Conservation (phyloP, 2,888 invertebrate genomes). For the Drosophila niveifrons region DNA sequence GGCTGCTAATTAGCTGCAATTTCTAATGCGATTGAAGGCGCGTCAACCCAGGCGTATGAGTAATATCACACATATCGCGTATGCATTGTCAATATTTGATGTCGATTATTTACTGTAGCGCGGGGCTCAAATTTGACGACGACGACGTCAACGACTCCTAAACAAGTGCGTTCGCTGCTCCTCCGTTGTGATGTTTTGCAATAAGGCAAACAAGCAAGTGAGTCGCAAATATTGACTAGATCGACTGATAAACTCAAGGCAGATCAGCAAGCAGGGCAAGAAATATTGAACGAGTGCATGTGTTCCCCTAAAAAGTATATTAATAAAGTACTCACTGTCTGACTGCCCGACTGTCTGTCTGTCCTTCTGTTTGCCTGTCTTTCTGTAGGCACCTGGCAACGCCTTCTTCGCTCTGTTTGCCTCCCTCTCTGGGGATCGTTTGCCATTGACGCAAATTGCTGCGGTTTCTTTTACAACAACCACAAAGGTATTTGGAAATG, state of each 20-base stretch:
- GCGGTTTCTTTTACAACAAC: constrained; percentile 55
- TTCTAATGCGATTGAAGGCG: constrained; percentile 64
- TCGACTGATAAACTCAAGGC: constrained; percentile 56
- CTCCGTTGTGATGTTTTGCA: constrained; percentile 55
- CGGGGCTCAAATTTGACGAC: constrained; percentile 22
- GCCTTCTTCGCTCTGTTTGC: constrained; percentile 2
- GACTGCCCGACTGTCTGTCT: no score
- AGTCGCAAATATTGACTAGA: constrained; percentile 75
- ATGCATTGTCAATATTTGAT: constrained; percentile 62
- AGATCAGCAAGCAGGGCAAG: constrained; percentile 13
- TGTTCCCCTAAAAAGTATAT: constrained; percentile 31
- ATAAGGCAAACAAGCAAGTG: constrained; percentile 73
- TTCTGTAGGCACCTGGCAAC: constrained; percentile 25
- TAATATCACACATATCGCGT: constrained; percentile 66
- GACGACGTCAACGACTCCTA: constrained; percentile 67
- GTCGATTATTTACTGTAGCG: constrained; percentile 23
- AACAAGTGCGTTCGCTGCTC: constrained; percentile 65
- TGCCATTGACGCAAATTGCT: constrained; percentile 66
- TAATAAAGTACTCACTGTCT: constrained; percentile 41
- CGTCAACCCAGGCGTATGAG: constrained; percentile 73
- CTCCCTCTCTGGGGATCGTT: constrained; percentile 4
- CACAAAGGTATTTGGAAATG: constrained; percentile 65
- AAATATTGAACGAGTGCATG: background rate
- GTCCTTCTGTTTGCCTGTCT: background rate
- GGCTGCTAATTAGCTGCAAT: constrained; percentile 68